Percentiles rank a stretch among this genome's conserved stretches.
phyloP scores from a whole-genome alignment of 2,113 vertebrate genomes.

The Rhinogobius similis region DNA sequence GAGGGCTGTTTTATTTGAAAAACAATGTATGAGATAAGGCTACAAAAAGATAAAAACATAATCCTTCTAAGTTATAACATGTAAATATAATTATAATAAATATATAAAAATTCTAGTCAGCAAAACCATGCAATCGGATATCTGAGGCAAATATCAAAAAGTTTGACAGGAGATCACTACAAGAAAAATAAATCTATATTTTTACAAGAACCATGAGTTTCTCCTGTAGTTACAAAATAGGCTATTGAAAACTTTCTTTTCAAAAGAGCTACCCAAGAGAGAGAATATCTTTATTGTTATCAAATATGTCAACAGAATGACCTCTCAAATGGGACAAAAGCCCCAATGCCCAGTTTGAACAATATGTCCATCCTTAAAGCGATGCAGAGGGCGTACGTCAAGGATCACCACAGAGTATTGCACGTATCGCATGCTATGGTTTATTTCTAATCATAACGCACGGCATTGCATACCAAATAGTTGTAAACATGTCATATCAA shows the following conservation, averaged over 20 bases:
- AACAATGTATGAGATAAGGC: background rate
- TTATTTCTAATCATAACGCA: background rate
- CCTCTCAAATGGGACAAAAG: background rate
- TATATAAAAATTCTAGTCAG: background rate
- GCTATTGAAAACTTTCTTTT: background rate
- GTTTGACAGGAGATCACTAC: background rate
- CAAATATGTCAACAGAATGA: background rate
- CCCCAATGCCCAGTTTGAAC: background rate
- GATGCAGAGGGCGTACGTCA: background rate
- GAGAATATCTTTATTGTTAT: background rate
- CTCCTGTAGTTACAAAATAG: too few species aligned
- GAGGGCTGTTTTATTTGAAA: background rate
- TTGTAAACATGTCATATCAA: background rate
- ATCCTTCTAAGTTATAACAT: too few species aligned
- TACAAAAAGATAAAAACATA: background rate
- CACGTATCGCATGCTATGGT: too few species aligned
- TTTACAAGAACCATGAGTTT: background rate
- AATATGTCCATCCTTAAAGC: background rate
- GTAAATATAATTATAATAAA: too few species aligned
- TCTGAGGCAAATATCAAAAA: background rate
- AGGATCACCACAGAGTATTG: background rate
- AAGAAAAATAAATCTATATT: background rate
- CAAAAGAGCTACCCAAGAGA: background rate
- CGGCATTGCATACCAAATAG: background rate
- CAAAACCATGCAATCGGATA: background rate